Evolutionary conservation across 2,888 invertebrate species (phyloP).

Genomic region (Tubulanus polymorphus): DNA sequence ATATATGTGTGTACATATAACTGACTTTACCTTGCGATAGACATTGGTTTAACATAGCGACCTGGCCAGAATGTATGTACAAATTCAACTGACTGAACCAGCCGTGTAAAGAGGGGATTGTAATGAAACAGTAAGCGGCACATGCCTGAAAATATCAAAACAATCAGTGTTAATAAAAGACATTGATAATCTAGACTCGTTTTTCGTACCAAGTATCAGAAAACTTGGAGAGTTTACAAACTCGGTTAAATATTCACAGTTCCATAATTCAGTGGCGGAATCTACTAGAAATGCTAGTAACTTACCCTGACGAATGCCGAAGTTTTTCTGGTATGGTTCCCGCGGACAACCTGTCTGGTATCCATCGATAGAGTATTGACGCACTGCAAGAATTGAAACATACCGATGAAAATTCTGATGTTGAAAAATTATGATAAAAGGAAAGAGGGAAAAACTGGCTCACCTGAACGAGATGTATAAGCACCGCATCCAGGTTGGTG

Average conservation of each 20-base stretch:
- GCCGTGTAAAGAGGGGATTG: constrained; percentile 85
- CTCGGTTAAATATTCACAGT: too few relatives aligned
- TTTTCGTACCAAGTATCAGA: too few relatives aligned
- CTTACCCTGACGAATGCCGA: constrained; percentile 73
- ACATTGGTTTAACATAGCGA: constrained; percentile 83
- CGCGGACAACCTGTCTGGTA: constrained; percentile 62
- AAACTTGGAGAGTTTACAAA: too few relatives aligned
- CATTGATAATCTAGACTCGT: too few relatives aligned
- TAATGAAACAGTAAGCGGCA: constrained; percentile 92
- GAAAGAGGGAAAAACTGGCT: constrained; percentile 23
- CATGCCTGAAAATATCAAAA: constrained; percentile 63
- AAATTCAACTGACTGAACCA: constrained; percentile 75
- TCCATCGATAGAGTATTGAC: constrained; percentile 74
- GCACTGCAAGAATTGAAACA: constrained; percentile 58
- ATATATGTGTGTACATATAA: neutral
- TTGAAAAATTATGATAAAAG: neutral
- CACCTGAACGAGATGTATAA: constrained; percentile 81
- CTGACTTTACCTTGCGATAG: constrained; percentile 68
- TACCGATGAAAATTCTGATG: neutral
- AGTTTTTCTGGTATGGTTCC: constrained; percentile 74
- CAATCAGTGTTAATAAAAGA: neutral
- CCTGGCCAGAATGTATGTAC: constrained; percentile 82
- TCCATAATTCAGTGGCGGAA: too few relatives aligned
- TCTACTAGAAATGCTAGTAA: too few relatives aligned
- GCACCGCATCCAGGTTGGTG: constrained; percentile 83